Conservation (phyloP, 2,797 vertebrate genomes). For the Octomys mimax region DNA sequence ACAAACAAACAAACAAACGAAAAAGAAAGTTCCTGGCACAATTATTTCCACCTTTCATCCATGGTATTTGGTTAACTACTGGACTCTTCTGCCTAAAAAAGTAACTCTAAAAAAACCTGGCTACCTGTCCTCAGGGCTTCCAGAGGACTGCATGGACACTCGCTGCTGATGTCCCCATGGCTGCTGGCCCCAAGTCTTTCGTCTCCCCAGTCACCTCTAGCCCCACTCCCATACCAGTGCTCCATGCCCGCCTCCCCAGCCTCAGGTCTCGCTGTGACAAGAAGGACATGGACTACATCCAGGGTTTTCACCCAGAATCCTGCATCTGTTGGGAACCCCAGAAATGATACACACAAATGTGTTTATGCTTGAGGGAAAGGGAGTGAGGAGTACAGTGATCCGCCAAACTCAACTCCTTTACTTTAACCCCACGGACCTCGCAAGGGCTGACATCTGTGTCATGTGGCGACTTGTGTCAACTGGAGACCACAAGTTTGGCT, state of each 20-base stretch:
- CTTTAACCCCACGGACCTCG: not conserved
- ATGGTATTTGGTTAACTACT: not conserved
- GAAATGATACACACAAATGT: not conserved
- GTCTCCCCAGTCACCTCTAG: not conserved
- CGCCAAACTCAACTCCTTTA: not conserved
- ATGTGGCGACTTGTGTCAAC: not conserved
- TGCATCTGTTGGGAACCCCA: not conserved
- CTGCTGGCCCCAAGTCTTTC: not conserved
- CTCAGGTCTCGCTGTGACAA: not conserved
- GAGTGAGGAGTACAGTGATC: not conserved
- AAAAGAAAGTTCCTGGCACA: not conserved
- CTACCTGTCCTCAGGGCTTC: not conserved
- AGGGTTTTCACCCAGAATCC: not conserved
- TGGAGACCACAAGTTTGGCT: not conserved
- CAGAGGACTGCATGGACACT: not conserved
- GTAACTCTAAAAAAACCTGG: not conserved
- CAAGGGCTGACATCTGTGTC: not conserved
- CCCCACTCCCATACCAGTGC: not conserved
- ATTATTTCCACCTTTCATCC: not conserved
- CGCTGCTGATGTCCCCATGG: accelerated
- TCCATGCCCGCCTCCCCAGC: not conserved
- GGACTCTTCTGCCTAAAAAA: not conserved
- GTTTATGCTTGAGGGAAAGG: not conserved
- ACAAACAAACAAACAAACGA: too few species aligned
- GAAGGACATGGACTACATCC: not conserved